Evolutionary conservation across 1,140 invertebrate species (phyloP), one percentile per base, ranked within the genome.

Genomic region (Panagrolaimus sp.): DNA sequence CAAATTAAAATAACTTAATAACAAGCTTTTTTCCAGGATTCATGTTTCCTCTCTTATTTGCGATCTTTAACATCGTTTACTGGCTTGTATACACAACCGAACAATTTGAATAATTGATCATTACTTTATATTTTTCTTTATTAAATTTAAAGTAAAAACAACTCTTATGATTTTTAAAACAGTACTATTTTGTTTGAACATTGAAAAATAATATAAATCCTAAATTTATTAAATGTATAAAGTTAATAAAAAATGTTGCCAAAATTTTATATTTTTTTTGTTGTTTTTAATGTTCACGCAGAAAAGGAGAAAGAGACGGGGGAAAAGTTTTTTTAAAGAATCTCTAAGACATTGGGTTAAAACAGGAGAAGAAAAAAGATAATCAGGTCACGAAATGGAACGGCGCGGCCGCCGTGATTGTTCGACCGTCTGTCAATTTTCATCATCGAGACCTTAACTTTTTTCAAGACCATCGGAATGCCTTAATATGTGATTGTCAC

Each of bases 381-480:
- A 57, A 57, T 27, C 51, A 57, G 51, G 51, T 57, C 51, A 57
- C 51, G 51, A 57, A 57, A 25, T 16, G 51, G 51, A 57, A 57
- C 13, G 51, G 51, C 51, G 51, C 51, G 51, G 51, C 51, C 20
- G 51, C 51, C 51, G 51, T 57, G 20, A 57, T 57, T 57, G 51
- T 27, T 20, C 51, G 51, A 25, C 51, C 20, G 51, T 57, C 51
- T 57, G 51, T 57, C 51, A 57, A 27, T 20, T 57, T 27, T 57
- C 51, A 27, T 57, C 51, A 57, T 57, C 51, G 51, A 57, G 51
- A 57, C 20, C 51, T 27, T 16, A 57, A 38, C 31, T 38, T 38
- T 38, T 20, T 57, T 57, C 51, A 27, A 57, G 51, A 57, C 27
- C 51, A 27, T 20, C 16, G 51, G 51, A 57, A 57, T 57, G 20